A percentile compares a stretch with the other conserved stretches of the same genome.
Evolutionary conservation across 2,113 vertebrate genomes (phyloP).

Genomic region (Harpagus bidentatus): DNA sequence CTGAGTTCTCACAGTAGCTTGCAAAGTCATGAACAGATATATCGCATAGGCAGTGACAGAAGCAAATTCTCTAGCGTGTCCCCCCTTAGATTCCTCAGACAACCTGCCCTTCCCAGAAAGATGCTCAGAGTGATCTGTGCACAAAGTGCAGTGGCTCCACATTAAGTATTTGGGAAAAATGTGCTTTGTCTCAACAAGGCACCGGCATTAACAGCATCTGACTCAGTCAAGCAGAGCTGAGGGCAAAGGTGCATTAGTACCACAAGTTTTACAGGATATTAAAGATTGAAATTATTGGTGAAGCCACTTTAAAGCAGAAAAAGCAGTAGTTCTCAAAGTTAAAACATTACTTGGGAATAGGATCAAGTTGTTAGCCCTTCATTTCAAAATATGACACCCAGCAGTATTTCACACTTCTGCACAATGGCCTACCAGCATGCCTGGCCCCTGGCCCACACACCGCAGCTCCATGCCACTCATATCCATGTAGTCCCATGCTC

Average conservation of each 20-base stretch:
- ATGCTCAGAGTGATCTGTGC: background rate
- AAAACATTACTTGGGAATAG: background rate
- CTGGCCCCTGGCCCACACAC: background rate
- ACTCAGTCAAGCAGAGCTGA: background rate
- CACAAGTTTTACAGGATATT: background rate
- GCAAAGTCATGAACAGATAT: background rate
- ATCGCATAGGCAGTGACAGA: background rate
- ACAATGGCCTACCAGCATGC: background rate
- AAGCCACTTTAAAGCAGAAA: background rate
- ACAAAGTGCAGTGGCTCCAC: background rate
- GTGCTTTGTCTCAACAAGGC: background rate
- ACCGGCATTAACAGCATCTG: background rate
- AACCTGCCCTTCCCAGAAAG: background rate
- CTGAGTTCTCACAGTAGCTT: background rate
- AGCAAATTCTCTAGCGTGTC: background rate
- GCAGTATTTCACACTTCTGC: background rate
- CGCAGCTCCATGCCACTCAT: background rate
- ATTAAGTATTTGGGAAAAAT: background rate
- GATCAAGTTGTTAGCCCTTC: background rate
- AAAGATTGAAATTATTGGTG: background rate
- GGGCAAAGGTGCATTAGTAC: background rate
- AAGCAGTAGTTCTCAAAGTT: background rate
- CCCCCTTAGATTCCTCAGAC: background rate
- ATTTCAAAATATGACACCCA: background rate
- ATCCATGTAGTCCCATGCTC: background rate